Base-by-base conservation (phyloP, 2,113 vertebrate genomes). In the Triplophysa dalaica region DNA sequence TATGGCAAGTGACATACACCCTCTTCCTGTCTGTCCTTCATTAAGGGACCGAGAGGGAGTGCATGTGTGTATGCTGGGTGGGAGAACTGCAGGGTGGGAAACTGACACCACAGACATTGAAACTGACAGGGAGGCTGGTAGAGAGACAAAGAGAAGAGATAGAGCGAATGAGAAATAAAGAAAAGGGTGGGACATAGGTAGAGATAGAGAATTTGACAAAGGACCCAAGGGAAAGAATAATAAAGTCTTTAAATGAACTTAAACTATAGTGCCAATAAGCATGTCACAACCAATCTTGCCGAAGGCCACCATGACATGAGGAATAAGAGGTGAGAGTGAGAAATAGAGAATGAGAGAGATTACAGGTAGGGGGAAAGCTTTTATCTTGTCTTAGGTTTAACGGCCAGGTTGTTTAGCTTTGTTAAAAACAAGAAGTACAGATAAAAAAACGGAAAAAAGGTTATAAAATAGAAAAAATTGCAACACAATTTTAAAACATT, bases 221-320 rank as follows among this genome's bases (percentile, higher is more conserved):
- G 22, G 45, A 80, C 85, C 82, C 75, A 48, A 77, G 81, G 82
- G 65, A 43, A 65, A 87, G 80, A 84, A 85, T 86, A 83, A 87
- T 86, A 50, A 85, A 82, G 79, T 82, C 74, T 76, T 70, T 85
- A 84, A 84, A 87, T 78, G 86, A 85, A 77, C 69, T 73, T 85
- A 85, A 80, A 83, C 60, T 82, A 74, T 65, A 79, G 77, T 82
- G 77, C 74, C 81, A 82, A 85, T 82, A 82, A 74, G 82, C 56
- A 58, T 87, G 86, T 84, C 86, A 87, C 80, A 80, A 80, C 69
- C 85, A 43, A 83, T 87, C 79, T 74, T 54, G 17, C 21, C 81
- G 80, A 84, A 61, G 64, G 70, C 77, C 52, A 63, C 21, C 52
- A 75, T 73, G 70, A 77, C 52, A 70, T 66, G 14, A 43, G 72